Evolutionary conservation across 2,113 vertebrate species (phyloP).

Genomic region (Platysteira castanea): DNA sequence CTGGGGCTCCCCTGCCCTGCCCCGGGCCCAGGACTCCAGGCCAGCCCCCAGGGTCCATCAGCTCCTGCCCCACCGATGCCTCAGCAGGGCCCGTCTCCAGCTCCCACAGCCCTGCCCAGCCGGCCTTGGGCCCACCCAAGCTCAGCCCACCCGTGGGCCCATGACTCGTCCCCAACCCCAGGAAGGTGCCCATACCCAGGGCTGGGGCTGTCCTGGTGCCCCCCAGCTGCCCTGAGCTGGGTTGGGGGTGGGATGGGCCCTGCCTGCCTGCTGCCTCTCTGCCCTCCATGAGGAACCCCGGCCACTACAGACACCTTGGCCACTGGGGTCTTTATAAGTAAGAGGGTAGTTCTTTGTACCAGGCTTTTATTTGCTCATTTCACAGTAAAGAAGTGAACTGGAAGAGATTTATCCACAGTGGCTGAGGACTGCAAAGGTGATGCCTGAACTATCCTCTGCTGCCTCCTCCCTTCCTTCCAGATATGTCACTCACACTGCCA

Average conservation of each 20-base stretch:
- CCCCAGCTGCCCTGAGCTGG: not conserved
- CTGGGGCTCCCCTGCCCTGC: not conserved
- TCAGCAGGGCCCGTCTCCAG: fast-evolving
- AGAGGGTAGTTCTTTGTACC: fast-evolving
- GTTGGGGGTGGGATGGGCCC: not conserved
- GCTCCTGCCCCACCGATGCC: fast-evolving
- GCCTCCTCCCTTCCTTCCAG: not conserved
- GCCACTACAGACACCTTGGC: not conserved
- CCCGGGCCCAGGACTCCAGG: not conserved
- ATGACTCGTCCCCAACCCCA: fast-evolving
- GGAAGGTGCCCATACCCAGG: not conserved
- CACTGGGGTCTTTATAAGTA: not conserved
- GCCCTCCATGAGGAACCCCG: not conserved
- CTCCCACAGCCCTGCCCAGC: not conserved
- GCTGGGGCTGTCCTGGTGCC: not conserved
- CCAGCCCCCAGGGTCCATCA: not conserved
- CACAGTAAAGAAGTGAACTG: not conserved
- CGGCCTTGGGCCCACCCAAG: fast-evolving
- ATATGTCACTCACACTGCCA: not conserved
- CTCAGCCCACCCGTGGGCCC: fast-evolving
- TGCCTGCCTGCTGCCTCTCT: not conserved
- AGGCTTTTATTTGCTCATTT: not conserved
- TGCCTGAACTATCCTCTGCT: not conserved
- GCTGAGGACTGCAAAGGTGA: not conserved
- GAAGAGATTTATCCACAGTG: not conserved